Conservation (phyloP, 2,888 invertebrate species). For the Leptopilina myrica region DNA sequence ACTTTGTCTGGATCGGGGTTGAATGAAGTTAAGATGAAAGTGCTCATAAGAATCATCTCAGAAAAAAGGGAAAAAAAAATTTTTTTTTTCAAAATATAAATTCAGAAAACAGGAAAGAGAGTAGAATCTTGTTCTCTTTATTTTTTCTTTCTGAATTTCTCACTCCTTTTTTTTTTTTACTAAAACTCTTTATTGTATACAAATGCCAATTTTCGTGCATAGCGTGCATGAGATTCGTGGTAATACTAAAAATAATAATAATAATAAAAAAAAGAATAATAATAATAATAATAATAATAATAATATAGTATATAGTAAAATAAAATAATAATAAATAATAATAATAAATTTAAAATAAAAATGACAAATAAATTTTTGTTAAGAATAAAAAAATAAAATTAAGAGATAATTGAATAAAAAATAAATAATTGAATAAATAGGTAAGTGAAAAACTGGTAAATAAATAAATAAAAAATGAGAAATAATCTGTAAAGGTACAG, state of each 20-base stretch:
- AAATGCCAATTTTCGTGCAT: conserved; percentile 24
- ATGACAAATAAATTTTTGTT: too few species aligned
- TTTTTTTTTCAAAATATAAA: conserved; percentile 12
- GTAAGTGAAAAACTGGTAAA: too few species aligned
- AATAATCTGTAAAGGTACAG: too few species aligned
- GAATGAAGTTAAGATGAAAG: conserved; percentile 45
- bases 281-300: too few species aligned
- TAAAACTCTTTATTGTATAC: conserved; percentile 18
- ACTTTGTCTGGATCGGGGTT: conserved; percentile 25
- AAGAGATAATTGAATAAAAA: too few species aligned
- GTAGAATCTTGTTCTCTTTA: conserved; percentile 13
- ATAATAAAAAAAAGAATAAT: neutral
- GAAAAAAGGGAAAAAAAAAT: conserved; percentile 35
- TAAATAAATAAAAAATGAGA: too few species aligned
- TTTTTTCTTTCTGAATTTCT: conserved; percentile 18
- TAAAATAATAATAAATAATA: too few species aligned
- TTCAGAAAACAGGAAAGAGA: conserved; percentile 29
- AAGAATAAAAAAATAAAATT: too few species aligned
- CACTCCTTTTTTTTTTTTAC: conserved; percentile 33
- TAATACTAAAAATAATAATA: neutral
- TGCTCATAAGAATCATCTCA: conserved; percentile 40
- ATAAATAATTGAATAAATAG: too few species aligned
- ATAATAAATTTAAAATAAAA: too few species aligned
- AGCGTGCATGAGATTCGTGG: conserved; percentile 26
- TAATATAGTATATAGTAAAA: too few species aligned